These are phyloP conservation scores for Amphiprion ocellaris DNA, from an alignment of 2,113 vertebrate species.

Conservation along the genomic window DNA sequence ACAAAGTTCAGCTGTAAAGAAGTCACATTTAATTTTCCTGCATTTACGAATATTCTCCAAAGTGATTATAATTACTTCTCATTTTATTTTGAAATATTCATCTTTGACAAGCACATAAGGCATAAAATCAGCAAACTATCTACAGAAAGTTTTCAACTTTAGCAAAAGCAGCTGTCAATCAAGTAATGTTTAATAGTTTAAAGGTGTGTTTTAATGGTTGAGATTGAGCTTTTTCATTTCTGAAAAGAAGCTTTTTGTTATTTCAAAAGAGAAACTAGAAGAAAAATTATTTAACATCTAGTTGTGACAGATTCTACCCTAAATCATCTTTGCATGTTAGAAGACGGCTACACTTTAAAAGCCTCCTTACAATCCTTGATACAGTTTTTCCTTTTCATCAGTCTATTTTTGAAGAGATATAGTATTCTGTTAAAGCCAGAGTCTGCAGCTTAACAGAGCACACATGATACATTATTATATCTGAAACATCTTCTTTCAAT, in stretches of 20 bases:
- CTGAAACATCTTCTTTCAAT: slow-evolving; percentile 36
- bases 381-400: neutral
- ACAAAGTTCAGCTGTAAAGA: too few species aligned
- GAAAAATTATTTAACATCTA: neutral
- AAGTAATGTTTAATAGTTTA: too few species aligned
- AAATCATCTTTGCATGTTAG: neutral
- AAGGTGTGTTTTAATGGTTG: too few species aligned
- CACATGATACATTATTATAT: slow-evolving; percentile 19
- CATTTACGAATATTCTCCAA: neutral
- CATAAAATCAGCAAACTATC: too few species aligned
- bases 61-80: neutral
- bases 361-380: neutral
- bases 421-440: slow-evolving; percentile 12
- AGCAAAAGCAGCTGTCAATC: too few species aligned
- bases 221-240: neutral
- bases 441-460: slow-evolving; percentile 12
- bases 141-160: too few species aligned
- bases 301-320: neutral
- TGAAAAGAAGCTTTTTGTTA: neutral
- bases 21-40: too few species aligned
- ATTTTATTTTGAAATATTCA: neutral
- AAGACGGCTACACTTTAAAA: neutral
- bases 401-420: neutral
- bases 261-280: neutral
- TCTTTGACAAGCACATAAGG: too few species aligned